phyloP scores from a whole-genome alignment of 2,113 vertebrate genomes.

The Maccullochella peelii region DNA sequence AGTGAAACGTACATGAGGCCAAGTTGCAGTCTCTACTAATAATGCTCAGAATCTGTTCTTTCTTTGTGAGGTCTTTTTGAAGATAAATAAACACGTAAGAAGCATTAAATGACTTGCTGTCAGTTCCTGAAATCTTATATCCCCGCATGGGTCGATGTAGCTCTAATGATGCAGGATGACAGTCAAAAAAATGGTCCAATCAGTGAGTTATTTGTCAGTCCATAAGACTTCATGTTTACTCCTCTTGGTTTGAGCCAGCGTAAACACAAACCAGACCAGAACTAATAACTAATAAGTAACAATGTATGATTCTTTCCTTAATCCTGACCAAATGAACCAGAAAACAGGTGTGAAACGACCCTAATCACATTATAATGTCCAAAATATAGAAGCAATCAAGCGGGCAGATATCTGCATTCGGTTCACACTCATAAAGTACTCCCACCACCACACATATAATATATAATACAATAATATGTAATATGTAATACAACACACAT shows the following conservation, averaged over 20 bases:
- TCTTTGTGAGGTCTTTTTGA: not conserved
- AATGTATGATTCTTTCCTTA: not conserved
- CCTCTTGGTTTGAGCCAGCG: not conserved
- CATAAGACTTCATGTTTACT: not conserved
- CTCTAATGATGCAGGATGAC: not conserved
- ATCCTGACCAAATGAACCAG: not conserved
- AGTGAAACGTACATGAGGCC: not conserved
- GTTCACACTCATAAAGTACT: not conserved
- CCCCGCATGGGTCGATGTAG: not conserved
- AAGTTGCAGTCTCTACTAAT: not conserved
- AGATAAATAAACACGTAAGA: not conserved
- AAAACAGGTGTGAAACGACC: not conserved
- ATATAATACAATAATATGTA: too few relatives aligned
- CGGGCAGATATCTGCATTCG: constrained; percentile 23
- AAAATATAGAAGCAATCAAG: constrained; percentile 11
- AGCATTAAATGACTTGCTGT: not conserved
- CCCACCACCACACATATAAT: not conserved
- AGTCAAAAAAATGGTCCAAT: not conserved
- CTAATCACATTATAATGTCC: not conserved
- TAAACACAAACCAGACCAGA: not conserved
- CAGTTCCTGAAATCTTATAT: not conserved
- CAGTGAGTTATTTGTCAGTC: not conserved
- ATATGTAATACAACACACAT: constrained; percentile 2
- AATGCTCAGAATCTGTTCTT: not conserved
- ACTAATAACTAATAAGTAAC: too few relatives aligned